Conservation (phyloP, 2,797 vertebrate genomes). For the Simalia tracyae region DNA sequence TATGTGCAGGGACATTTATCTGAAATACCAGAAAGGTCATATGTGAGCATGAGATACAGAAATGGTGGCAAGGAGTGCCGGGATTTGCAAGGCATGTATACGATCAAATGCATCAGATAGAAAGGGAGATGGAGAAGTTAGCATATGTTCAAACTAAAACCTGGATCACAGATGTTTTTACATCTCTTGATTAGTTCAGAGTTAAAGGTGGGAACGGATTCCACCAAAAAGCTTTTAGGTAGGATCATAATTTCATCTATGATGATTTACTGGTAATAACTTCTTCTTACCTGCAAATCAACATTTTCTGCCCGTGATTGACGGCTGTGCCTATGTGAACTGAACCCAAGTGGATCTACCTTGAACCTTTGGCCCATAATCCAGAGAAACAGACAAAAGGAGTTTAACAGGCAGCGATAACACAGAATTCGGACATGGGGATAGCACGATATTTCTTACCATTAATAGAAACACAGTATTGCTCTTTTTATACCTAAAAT, state of each 20-base stretch:
- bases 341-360: neutral
- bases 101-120: neutral
- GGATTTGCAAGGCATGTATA: neutral
- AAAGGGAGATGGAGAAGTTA: neutral
- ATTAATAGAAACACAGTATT: neutral
- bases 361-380: neutral
- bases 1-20: neutral
- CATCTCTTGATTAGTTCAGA: neutral
- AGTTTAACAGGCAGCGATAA: neutral
- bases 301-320: neutral
- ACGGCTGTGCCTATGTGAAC: neutral
- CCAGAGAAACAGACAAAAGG: neutral
- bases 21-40: constrained; percentile 4
- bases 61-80: neutral
- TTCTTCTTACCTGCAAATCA: neutral
- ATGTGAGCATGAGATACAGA: neutral
- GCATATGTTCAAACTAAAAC: neutral
- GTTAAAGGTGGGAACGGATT: neutral
- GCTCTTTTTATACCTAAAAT: neutral
- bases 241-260: neutral
- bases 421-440: neutral
- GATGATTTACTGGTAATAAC: neutral
- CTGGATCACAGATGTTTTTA: neutral
- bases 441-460: neutral
- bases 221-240: neutral